Evolutionary conservation across 2,888 invertebrate species (phyloP), one percentile per base, ranked within the genome.

Genomic region (Lymantria monacha): DNA sequence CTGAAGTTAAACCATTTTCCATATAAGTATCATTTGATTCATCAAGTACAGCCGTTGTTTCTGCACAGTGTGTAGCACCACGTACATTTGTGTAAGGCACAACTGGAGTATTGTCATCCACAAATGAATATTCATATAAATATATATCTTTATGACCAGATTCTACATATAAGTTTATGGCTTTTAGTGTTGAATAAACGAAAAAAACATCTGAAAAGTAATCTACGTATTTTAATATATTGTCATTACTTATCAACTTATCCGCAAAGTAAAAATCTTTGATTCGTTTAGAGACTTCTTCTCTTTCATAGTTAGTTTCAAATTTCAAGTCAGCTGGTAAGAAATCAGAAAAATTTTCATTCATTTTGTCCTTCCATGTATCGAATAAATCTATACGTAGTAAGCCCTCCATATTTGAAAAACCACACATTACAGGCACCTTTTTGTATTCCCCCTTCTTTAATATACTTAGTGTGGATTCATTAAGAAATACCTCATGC

Each of bases 131-230:
- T 49, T 77, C 70, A 51, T 79, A 81, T n/a, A 81, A 57, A 57
- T 73, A 81, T 48, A 80, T 66, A 41, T 69, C 55, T 40, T 79
- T 49, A 45, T 77, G 64, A 1, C 74, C 72, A 13, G 59, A 53
- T 48, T 64, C 54, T 0, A 48, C 50, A 3, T 71, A 71, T 14
- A 76, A 30, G 40, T 66, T 73, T 2, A 72, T 54, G 5, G 73
- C 63, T 51, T 71, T 70, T 5, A 75, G 49, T 43, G 69, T 72
- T 3, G 76, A 61, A 55, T 71, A 76, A 2, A 53, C 60, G 53
- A 81, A 75, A 0, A 72, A 0, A 7, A 68, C 31, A 90, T 94
- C 89, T 7, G 77, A 55, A 44, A 72, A 69, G 38, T 67, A 82
- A 42, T 74, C 58, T 12, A 72, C 49, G 37, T 58, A 78, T 10